Evolutionary conservation across 1,140 invertebrate genomes (phyloP).

Genomic region (Diuraphis noxia): DNA sequence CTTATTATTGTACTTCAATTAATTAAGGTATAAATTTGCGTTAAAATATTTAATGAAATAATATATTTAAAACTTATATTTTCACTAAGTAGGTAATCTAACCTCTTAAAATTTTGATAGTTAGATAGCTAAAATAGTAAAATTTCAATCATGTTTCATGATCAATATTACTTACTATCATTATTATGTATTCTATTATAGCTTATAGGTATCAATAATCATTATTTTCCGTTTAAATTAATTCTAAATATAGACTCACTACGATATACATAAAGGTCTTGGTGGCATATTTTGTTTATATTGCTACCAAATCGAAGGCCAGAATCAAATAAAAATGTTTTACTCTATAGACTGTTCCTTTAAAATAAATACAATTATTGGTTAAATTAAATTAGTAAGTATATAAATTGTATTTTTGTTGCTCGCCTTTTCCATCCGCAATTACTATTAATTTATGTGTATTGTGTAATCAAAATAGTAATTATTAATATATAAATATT

Average conservation of each 20-base stretch:
- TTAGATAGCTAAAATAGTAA: too few relatives aligned
- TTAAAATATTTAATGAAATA: background rate
- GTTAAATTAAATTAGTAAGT: too few relatives aligned
- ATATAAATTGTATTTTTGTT: too few relatives aligned
- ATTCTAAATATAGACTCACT: background rate
- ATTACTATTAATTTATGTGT: background rate
- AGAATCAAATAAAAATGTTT: background rate
- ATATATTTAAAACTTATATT: background rate
- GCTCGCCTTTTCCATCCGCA: background rate
- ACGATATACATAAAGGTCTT: background rate
- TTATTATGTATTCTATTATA: background rate
- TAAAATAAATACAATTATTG: too few relatives aligned
- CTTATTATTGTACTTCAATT: background rate
- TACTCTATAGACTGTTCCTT: background rate
- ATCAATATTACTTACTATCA: background rate
- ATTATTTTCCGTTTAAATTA: background rate
- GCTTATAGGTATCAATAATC: background rate
- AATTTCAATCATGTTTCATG: background rate
- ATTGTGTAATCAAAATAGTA: background rate
- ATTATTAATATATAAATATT: background rate
- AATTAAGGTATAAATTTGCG: background rate
- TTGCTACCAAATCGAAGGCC: background rate
- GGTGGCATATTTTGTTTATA: background rate
- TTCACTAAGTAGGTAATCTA: background rate
- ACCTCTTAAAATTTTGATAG: background rate